Evolutionary conservation across 2,113 vertebrate species (phyloP), one percentile per base, ranked within the genome.

Genomic region (Cepphus grylle): DNA sequence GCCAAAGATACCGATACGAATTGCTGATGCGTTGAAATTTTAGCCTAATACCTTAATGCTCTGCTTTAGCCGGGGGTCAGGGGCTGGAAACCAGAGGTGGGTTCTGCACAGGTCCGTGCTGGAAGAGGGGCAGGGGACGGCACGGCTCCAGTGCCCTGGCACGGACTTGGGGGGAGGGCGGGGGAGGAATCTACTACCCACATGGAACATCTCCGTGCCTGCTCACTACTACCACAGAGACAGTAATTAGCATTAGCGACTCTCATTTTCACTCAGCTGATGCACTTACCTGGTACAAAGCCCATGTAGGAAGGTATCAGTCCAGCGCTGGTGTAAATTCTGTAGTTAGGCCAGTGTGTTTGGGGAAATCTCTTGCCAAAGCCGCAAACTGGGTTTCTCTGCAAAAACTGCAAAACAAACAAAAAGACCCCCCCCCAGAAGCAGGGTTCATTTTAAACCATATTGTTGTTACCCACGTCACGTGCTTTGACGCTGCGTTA

Each of bases 281-380:
- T 50, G 21, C 53, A 97, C 97, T 96, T 69, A 98, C 98, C 20
- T 8, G 98, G 98, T 22, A 98, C 67, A 4, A 98, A 98, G 23
- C 98, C 98, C 0, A 12, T 40, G 59, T 98, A 98, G 95, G 82
- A 94, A 3, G 98, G 98, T 2, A 94, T 83, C 69, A 98, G 95
- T 20, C 98, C 98, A 3, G 47, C 86, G 25, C 90, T 96, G 63
- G 3, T 93, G 88, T 98, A 98, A 80, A 98, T 94, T 40, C 66
- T 91, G 50, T 13, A 91, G 74, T n/a, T 73, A 16, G 98, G 98
- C 98, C 98, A 98, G 73, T 98, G 83, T 3, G 93, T 95, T 2
- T 5, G 58, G 26, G 98, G 98, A 25, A 96, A 95, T 13, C 95
- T 95, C 25, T 83, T 90, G 8, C 97, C 97, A 83, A 96, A 69